Percentiles rank a stretch among this genome's conserved stretches.
Conservation (phyloP, 2,888 invertebrate genomes). For the Nephrotoma flavescens region DNA sequence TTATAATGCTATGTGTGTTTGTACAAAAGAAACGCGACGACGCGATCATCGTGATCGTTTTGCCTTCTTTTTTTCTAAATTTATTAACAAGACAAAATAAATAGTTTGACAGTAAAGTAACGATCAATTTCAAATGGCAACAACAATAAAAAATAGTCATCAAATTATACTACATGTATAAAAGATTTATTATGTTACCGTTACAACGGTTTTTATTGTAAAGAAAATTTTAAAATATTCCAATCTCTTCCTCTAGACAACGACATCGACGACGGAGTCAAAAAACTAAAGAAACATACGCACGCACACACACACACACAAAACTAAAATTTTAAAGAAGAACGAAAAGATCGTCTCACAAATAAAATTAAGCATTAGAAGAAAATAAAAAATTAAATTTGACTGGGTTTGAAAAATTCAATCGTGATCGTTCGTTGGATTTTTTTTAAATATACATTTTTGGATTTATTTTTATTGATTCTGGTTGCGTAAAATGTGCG, state of each 20-base stretch:
- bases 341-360: neutral
- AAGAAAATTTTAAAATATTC: neutral
- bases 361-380: neutral
- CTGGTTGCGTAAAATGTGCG: neutral
- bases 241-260: neutral
- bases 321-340: neutral
- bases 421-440: neutral
- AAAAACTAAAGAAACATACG: neutral
- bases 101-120: neutral
- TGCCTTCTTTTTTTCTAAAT: neutral
- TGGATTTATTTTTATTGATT: neutral
- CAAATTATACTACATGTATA: neutral
- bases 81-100: neutral
- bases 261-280: neutral
- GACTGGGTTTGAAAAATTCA: neutral
- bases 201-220: slow-evolving; percentile 3
- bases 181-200: slow-evolving; percentile 2
- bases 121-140: neutral
- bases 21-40: neutral
- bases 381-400: neutral
- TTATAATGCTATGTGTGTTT: neutral
- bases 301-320: neutral
- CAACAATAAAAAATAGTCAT: neutral
- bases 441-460: neutral
- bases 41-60: neutral